Percentiles rank a stretch among this genome's conserved stretches.
Evolutionary conservation across 2,797 vertebrate genomes (phyloP).

Genomic region (Parotocinclus haroldoi): DNA sequence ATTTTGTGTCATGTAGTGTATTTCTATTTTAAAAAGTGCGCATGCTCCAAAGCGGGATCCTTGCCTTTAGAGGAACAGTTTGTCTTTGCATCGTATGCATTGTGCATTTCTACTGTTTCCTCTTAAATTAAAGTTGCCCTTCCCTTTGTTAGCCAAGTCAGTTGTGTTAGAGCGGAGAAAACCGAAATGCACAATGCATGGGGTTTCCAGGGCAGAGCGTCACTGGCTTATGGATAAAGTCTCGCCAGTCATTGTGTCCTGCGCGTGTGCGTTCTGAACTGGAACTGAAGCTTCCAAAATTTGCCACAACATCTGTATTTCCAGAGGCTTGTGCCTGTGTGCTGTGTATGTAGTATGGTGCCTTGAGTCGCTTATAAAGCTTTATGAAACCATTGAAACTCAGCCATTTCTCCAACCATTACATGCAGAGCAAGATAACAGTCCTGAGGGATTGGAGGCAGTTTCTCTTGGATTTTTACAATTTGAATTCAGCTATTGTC

Average conservation of each 20-base stretch:
- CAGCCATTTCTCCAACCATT: neutral
- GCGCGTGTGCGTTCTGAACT: neutral
- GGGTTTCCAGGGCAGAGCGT: no score
- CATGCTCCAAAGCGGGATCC: neutral
- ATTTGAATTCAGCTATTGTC: neutral
- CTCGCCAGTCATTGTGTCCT: neutral
- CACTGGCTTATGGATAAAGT: no score
- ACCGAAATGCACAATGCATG: no score
- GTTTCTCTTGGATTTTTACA: neutral
- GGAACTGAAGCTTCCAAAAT: neutral
- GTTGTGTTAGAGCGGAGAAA: no score
- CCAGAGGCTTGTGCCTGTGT: neutral
- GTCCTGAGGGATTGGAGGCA: neutral
- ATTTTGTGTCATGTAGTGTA: neutral
- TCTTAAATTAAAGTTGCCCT: no score
- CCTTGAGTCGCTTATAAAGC: conserved; percentile 19
- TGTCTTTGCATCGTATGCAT: no score
- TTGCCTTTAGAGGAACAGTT: neutral
- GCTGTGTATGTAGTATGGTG: conserved; percentile 24
- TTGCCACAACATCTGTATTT: neutral
- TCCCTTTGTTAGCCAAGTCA: no score
- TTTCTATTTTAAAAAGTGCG: neutral
- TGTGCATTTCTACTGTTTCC: no score
- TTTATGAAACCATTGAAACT: conserved; percentile 4
- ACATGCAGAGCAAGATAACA: neutral